Evolutionary conservation across 2,797 vertebrate species (phyloP), one percentile per base, ranked within the genome.

Genomic region (Etheostoma nigrum): DNA sequence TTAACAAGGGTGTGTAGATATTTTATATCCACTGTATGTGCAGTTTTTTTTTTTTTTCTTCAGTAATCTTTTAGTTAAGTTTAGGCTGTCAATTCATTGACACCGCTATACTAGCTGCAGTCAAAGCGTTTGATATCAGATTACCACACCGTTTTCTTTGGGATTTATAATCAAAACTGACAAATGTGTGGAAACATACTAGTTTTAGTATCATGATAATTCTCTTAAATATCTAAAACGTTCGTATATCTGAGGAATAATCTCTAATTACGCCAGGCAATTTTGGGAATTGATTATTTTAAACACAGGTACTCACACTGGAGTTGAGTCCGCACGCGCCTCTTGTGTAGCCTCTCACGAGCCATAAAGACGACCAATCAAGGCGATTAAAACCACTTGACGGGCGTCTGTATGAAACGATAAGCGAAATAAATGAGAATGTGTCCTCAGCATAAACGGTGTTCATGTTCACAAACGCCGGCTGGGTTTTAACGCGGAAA

Each of bases 281-380:
- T 25, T 67, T 18, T 15, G 27, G 3, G 40, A 10, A 51, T 9
- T 19, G 3, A 44, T 51, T 3, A 5, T 45, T 0, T 52, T 27
- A 6, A 47, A 53, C 21, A 25, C 15, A 78, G 7, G 62, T 76
- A 91, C 91, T 91, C 82, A 92, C 92, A 2, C 7, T 66, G 51
- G 53, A 87, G 63, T 80, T 65, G 65, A 49, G 61, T 70, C 52
- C 55, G 11, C 77, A 27, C 36, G 61, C 76, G 78, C 48, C 23
- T 69, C 27, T n/a, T 13, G 14, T 30, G 63, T 12, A 14, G 72
- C 36, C 44, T 51, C 52, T 71, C 53, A 58, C 55, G 47, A 74
- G 14, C 51, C 70, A 71, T 21, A 21, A 36, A 14, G 51, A 18
- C 45, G 55, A 14, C n/a, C 75, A 11, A 16, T 58, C 44, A 33